These are phyloP conservation scores for Axea sp. DNA, from an alignment of 2,888 invertebrate genomes.

Conservation along the genomic window DNA sequence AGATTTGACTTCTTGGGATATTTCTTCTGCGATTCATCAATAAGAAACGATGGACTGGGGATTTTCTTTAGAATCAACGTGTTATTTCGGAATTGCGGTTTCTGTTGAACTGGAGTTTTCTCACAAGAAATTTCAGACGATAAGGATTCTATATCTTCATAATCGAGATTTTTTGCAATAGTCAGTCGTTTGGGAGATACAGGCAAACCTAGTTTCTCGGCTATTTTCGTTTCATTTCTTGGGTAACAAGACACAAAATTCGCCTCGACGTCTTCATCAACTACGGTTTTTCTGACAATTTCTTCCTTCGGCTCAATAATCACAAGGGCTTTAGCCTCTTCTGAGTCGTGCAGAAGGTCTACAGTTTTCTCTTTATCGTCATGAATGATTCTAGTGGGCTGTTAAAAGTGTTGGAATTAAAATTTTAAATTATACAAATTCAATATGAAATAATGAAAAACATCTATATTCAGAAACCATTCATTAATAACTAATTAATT, in stretches of 20 bases:
- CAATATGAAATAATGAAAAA: no score
- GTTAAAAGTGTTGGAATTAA: no score
- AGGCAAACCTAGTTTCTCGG: constrained; percentile 75
- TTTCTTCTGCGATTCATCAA: constrained; percentile 74
- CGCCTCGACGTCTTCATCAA: not conserved
- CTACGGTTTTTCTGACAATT: constrained; percentile 1
- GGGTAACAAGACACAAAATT: constrained; percentile 64
- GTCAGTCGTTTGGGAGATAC: constrained; percentile 76
- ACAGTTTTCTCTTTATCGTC: constrained; percentile 22
- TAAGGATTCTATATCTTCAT: constrained; percentile 77
- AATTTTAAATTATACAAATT: no score
- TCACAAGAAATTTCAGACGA: constrained; percentile 79
- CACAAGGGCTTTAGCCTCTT: constrained; percentile 75
- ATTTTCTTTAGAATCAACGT: constrained; percentile 76
- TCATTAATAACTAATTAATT: no score
- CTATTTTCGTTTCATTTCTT: constrained; percentile 72
- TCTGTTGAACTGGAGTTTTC: constrained; percentile 82
- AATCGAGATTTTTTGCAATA: constrained; percentile 77
- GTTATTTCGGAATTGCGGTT: constrained; percentile 85
- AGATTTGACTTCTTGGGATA: constrained; percentile 51
- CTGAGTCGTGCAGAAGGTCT: constrained; percentile 62
- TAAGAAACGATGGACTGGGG: constrained; percentile 78
- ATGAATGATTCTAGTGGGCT: constrained; percentile 21
- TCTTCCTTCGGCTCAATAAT: constrained; percentile 71
- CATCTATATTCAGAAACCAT: no score